Percentiles rank a stretch among this genome's conserved stretches.
phyloP scores from a whole-genome alignment of 2,888 invertebrate species.

The Silvanus unidentatus region DNA sequence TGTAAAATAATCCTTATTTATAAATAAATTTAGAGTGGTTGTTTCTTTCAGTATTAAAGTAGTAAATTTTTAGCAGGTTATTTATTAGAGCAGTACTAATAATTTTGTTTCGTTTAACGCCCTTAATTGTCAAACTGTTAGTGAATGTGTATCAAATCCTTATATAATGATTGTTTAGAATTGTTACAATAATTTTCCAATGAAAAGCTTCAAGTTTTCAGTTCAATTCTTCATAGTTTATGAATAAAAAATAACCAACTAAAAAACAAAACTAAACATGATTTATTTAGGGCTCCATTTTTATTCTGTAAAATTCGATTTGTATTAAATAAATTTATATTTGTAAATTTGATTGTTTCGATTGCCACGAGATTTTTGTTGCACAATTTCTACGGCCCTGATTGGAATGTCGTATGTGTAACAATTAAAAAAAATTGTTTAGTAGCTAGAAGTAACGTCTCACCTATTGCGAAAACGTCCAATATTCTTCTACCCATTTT shows the following conservation, averaged over 20 bases:
- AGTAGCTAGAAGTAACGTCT: too few species aligned
- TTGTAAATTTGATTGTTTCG: constrained; percentile 30
- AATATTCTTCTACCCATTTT: too few species aligned
- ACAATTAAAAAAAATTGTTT: too few species aligned
- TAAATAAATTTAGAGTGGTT: too few species aligned
- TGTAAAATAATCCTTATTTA: too few species aligned
- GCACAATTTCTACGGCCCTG: too few species aligned
- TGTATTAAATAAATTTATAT: constrained; percentile 48
- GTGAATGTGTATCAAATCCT: constrained; percentile 31
- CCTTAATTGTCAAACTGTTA: constrained; percentile 37
- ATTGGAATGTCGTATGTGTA: too few species aligned
- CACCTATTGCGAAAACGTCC: too few species aligned
- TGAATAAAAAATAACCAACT: too few species aligned
- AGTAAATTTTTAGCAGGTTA: constrained; percentile 35
- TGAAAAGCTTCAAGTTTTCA: constrained; percentile 29
- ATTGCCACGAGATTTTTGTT: too few species aligned
- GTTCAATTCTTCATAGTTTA: constrained; percentile 25
- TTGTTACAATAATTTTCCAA: constrained; percentile 27
- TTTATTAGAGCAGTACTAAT: constrained; percentile 22
- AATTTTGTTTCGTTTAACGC: constrained; percentile 30
- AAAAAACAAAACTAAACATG: constrained; percentile 19
- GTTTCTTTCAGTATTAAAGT: too few species aligned
- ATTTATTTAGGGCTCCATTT: constrained; percentile 39
- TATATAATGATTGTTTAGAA: constrained; percentile 34
- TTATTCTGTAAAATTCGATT: constrained; percentile 39